Base-by-base conservation (phyloP, 2,888 invertebrate species). In the Zaprionus bogoriensis region DNA sequence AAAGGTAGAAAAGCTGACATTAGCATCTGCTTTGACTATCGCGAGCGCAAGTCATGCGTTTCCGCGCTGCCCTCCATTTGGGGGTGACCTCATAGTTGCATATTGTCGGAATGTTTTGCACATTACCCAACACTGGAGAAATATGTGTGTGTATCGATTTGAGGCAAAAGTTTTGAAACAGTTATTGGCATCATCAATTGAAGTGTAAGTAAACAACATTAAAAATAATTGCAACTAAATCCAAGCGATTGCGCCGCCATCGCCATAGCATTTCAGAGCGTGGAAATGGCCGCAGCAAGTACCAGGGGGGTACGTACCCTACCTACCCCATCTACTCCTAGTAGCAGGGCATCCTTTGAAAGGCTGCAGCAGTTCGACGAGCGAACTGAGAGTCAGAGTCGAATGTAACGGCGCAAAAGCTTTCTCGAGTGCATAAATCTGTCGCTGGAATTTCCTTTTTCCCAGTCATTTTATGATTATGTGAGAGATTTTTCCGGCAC, bases 141-240 rank as follows among this genome's bases (percentile, higher is more conserved):
- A 46, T 48, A 27, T 39, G 20, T 52, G 45, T 52, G 32, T 52
- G 44, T 51, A 74, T 71, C 72, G 87, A 84, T 81, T 71, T 78
- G 64, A 62, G 45, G 77, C 46, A 74, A 79, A 82, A 86, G 74
- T 87, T 82, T 77, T 81, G 63, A 71, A 87, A 87, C 83, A 87
- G 86, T 87, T 84, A 84, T 84, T 87, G 85, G 80, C 77, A 66
- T 75, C 87, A 87, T 84, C 87, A 83, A 86, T 84, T 84, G 84
- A 66, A 80, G 87, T 67, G 80, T 68, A 87, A 80, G 86, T 81
- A 87, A 84, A 86, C 87, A 86, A 87, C 84, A 84, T 84, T 87
- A 84, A 84, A 84, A 84, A 87, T 84, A 87, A 84, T 86, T 85
- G 87, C 87, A 86, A 69, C 86, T 83, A 85, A 87, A 87, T 87